A percentile compares a stretch with the other conserved stretches of the same genome.
These are phyloP conservation scores for Zygaena filipendulae DNA, from an alignment of 2,888 invertebrate species.

Conservation along the genomic window DNA sequence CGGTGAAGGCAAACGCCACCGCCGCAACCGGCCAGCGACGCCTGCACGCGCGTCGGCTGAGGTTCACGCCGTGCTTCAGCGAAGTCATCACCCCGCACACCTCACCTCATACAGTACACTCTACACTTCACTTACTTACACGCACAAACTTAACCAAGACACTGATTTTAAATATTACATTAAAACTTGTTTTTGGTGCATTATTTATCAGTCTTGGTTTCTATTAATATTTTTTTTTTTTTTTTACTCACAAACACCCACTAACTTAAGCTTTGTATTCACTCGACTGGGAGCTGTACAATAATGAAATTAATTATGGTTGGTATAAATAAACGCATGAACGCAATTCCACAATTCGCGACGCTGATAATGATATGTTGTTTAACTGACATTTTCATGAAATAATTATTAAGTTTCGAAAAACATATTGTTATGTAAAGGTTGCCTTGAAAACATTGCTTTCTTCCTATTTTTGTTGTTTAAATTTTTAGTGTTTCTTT, in stretches of 20 bases:
- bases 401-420: no score
- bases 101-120: constrained; percentile 23
- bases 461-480: no score
- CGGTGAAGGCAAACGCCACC: constrained; percentile 15
- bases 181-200: constrained; percentile 17
- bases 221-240: no score
- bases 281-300: no score
- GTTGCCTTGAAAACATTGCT: no score
- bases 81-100: constrained; percentile 64
- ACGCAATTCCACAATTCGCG: constrained; percentile 29
- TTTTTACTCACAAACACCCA: no score
- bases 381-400: no score
- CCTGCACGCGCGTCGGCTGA: constrained; percentile 78
- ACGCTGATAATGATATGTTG: constrained; percentile 49
- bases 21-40: constrained; percentile 24
- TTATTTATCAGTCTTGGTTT: constrained; percentile 13
- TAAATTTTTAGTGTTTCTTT: no score
- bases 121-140: constrained; percentile 29
- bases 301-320: no score
- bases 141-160: constrained; percentile 24
- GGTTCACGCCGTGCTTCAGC: constrained; percentile 74
- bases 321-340: constrained; percentile 2
- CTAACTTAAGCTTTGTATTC: no score
- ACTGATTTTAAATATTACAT: no score
- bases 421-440: no score